A percentile compares a stretch with the other conserved stretches of the same genome.
phyloP scores from a whole-genome alignment of 1,140 invertebrate genomes.

The Eufriesea mexicana region DNA sequence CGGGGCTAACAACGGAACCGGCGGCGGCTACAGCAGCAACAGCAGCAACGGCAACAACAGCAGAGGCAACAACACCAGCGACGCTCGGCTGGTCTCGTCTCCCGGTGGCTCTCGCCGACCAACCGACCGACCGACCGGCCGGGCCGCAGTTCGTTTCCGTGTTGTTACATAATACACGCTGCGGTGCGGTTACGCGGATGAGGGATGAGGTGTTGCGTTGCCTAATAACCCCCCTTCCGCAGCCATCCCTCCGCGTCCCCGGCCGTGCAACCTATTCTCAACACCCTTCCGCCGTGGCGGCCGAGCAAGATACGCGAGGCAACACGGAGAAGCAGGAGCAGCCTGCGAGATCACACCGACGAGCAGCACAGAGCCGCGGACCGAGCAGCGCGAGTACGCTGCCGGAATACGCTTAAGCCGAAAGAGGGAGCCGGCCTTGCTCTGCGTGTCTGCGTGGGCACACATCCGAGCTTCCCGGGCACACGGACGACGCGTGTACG shows the following conservation, averaged over 20 bases:
- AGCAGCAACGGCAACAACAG: conserved; percentile 56
- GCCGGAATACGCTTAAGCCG: conserved; percentile 54
- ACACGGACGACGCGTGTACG: background rate
- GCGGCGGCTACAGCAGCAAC: conserved; percentile 60
- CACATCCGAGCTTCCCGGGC: background rate
- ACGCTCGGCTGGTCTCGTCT: conserved; percentile 19
- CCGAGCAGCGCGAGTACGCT: conserved; percentile 35
- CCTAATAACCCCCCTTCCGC: conserved; percentile 79
- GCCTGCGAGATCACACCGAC: conserved; percentile 54
- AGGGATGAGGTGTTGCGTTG: conserved; percentile 81
- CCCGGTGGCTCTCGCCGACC: conserved; percentile 23
- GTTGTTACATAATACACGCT: conserved; percentile 83
- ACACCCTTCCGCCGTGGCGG: conserved; percentile 43
- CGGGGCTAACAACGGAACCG: conserved; percentile 56
- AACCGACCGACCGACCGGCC: conserved; percentile 42
- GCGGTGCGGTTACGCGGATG: conserved; percentile 80
- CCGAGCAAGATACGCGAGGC: conserved; percentile 53
- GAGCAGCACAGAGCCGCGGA: conserved; percentile 2
- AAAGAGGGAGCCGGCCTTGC: background rate
- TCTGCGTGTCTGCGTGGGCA: background rate
- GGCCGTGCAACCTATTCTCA: conserved; percentile 46
- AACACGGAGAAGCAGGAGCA: conserved; percentile 58
- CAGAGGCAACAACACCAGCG: conserved; percentile 12
- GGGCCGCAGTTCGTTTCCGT: conserved; percentile 78
- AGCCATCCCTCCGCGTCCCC: conserved; percentile 65